Conservation (phyloP, 1,140 invertebrate species). For the Orchestia grillus region DNA sequence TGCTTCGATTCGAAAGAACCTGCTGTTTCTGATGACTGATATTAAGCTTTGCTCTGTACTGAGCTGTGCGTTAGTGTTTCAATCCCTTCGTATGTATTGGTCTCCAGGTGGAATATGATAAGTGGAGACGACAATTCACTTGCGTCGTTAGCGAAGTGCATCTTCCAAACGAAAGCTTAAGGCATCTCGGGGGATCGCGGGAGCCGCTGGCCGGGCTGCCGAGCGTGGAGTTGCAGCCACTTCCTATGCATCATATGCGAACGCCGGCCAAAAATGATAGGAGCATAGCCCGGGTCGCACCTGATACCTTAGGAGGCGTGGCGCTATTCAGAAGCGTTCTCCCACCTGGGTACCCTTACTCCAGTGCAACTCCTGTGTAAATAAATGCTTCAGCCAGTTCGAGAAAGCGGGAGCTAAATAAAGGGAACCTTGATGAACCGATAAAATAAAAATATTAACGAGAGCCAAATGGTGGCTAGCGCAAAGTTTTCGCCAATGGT, state of each 20-base stretch:
- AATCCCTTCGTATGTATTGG: neutral
- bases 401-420: neutral
- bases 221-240: neutral
- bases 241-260: constrained; percentile 38
- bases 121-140: neutral
- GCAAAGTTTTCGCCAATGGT: neutral
- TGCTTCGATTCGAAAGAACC: neutral
- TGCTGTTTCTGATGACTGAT: neutral
- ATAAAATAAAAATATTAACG: neutral
- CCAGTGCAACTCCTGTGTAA: neutral
- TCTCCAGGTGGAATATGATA: neutral
- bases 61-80: neutral
- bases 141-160: neutral
- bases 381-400: neutral
- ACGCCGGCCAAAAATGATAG: neutral
- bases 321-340: neutral
- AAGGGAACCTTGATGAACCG: neutral
- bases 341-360: neutral
- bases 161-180: neutral
- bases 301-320: neutral
- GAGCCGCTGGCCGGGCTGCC: neutral
- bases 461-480: neutral
- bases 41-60: neutral
- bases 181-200: neutral
- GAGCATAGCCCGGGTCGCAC: neutral